Evolutionary conservation across 2,888 invertebrate genomes (phyloP), one percentile per base, ranked within the genome.

Genomic region (Anarsia innoxiella): DNA sequence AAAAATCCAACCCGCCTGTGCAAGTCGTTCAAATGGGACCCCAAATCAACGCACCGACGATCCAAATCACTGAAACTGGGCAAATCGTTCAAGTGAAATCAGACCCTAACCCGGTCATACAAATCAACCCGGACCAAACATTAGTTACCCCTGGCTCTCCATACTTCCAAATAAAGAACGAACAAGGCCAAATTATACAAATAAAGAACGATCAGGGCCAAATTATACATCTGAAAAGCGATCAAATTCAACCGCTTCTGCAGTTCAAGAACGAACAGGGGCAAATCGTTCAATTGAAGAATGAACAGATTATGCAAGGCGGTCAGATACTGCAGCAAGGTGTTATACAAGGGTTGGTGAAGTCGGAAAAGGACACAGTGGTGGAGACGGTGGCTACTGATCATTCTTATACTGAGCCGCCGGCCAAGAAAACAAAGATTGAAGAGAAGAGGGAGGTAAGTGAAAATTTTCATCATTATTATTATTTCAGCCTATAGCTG

Each of bases 1-100:
- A 93, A 57, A 93, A 93, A 65, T 84, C 86, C 0, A 79, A 84
- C 45, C 87, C 87, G 0, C 87, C 87, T 1, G 72, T 84, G 1
- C 84, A 84, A 62, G 75, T 84, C 0, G 79, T 84, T 0, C 84
- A 83, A 61, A 80, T 83, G 83, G 63, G 66, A 0, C 66, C 69
- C 0, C 77, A 77, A 40, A 64, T 79, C n/a, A 78, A 67, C 53
- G 78, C 84, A 0, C 84, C 84, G 0, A 84, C 83, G 2, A 84
- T 84, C 2, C 84, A 84, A 51, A 84, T 84, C 38, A 84, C 83
- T 0, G 84, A 84, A 47, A 78, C 82, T 0, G 84, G 84, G 2
- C 83, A 84, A 56, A 84, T 84, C 1, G 76, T 84, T 1, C 83
- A 83, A 48, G 80, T 84, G 2, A 83, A 83, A 42, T 40, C 67